These are phyloP conservation scores for Lepisosteus oculatus DNA, from an alignment of 2,113 vertebrate genomes.

Conservation along the genomic window DNA sequence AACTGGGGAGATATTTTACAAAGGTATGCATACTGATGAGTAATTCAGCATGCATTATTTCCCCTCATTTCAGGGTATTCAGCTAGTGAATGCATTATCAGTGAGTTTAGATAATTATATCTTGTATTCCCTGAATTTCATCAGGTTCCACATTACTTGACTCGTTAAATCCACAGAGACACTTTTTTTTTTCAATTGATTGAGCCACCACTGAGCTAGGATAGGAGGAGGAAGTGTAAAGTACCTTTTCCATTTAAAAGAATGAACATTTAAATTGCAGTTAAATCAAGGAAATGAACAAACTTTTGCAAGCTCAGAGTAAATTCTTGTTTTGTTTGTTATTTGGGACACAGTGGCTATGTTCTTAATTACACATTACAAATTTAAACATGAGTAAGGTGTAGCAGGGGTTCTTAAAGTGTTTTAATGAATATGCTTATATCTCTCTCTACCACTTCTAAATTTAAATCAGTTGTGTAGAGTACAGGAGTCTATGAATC, in stretches of 20 bases:
- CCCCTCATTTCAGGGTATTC: too few species aligned
- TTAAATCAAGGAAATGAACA: constrained; percentile 11
- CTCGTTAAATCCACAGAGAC: too few species aligned
- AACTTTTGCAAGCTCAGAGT: constrained; percentile 3
- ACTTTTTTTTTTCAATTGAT: not conserved
- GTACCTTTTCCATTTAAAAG: not conserved
- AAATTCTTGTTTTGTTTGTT: constrained; percentile 4
- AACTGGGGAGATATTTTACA: too few species aligned
- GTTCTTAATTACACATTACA: constrained; percentile 9
- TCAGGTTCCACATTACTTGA: too few species aligned
- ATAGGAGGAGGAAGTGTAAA: not conserved
- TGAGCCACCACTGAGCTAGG: not conserved
- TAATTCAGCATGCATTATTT: too few species aligned
- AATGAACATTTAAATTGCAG: not conserved
- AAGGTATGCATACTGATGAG: too few species aligned
- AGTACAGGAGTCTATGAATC: too few species aligned
- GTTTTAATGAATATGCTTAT: not conserved
- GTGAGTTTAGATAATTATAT: too few species aligned
- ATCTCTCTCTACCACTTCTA: too few species aligned
- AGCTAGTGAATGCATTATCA: too few species aligned
- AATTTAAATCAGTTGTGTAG: too few species aligned
- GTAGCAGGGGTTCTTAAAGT: not conserved
- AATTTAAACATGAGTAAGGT: not conserved
- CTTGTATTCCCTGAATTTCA: too few species aligned
- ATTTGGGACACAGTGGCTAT: constrained; percentile 6